Base-by-base conservation (phyloP, 2,797 vertebrate genomes). In the Protonibea diacanthus region DNA sequence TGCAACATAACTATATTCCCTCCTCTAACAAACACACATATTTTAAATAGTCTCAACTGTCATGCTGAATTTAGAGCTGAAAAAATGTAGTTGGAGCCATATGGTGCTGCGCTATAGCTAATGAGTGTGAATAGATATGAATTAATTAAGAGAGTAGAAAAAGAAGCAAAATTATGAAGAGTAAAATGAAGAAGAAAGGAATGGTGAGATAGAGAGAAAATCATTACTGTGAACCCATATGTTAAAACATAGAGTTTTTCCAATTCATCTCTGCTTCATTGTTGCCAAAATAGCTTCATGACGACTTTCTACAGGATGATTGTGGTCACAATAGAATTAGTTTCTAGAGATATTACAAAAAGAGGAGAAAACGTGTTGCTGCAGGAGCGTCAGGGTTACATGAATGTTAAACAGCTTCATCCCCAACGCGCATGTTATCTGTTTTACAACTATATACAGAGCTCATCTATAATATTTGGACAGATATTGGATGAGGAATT, bases 41-140 rank as follows among this genome's bases (percentile, higher is more conserved):
- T 76, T 80, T 76, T 77, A 83, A 79, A 87, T 56, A 57, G 47
- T 56, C 63, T 74, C 53, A 51, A 53, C 64, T 72, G 42, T 57
- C 76, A 40, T 68, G 71, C 83, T 71, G 71, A 84, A 81, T 89
- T 84, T 72, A 82, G 67, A 76, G 75, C 63, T 59, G 33, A 38
- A 81, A 72, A 81, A 72, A 80, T 76, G 58, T 62, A 62, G 45
- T 47, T 0, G 67, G 20, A 74, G 82, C 87, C 87, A 89, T 92
- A 90, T 93, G 90, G 80, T 14, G 51, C 67, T 53, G 70, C 33
- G 79, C 76, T 83, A 74, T 52, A 75, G 76, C 74, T 82, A 90
- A 88, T 80, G 81, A 83, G 72, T 82, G 78, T 81, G 84, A 84
- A 76, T 62, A 74, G 55, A 85, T 81, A 72, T 74, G 70, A 83